phyloP scores from a whole-genome alignment of 2,113 vertebrate genomes.

The Prionailurus viverrinus region DNA sequence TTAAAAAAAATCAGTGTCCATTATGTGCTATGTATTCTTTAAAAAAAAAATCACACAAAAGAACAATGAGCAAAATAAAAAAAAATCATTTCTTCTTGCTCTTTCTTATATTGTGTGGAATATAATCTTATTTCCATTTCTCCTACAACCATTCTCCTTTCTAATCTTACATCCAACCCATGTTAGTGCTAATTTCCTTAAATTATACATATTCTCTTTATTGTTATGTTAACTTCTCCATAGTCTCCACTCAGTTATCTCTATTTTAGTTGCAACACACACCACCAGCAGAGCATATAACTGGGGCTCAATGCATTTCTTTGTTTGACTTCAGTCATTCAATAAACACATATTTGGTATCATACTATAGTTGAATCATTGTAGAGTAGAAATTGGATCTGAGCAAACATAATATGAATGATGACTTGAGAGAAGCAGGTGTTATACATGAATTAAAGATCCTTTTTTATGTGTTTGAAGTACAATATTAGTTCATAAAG shows the following conservation, averaged over 20 bases:
- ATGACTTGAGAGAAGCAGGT: background rate
- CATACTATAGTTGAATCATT: background rate
- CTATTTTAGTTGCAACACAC: background rate
- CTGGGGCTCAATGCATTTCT: background rate
- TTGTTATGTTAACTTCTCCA: background rate
- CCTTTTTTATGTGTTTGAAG: background rate
- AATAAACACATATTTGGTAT: background rate
- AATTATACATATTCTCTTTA: background rate
- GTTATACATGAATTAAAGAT: background rate
- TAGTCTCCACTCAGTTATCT: background rate
- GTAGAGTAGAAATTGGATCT: background rate
- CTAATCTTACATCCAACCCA: background rate
- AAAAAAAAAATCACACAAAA: background rate
- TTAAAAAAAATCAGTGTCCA: background rate
- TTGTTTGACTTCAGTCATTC: conserved; percentile 13
- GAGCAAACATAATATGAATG: background rate
- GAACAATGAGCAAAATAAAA: background rate
- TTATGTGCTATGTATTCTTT: background rate
- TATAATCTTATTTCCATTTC: background rate
- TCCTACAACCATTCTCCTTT: background rate
- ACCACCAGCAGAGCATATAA: background rate
- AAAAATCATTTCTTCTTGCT: background rate
- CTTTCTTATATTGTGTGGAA: background rate
- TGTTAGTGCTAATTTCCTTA: background rate
- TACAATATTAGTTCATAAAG: background rate